Evolutionary conservation across 2,888 invertebrate species (phyloP), one percentile per base, ranked within the genome.

Genomic region (Steinernema scapterisci): DNA sequence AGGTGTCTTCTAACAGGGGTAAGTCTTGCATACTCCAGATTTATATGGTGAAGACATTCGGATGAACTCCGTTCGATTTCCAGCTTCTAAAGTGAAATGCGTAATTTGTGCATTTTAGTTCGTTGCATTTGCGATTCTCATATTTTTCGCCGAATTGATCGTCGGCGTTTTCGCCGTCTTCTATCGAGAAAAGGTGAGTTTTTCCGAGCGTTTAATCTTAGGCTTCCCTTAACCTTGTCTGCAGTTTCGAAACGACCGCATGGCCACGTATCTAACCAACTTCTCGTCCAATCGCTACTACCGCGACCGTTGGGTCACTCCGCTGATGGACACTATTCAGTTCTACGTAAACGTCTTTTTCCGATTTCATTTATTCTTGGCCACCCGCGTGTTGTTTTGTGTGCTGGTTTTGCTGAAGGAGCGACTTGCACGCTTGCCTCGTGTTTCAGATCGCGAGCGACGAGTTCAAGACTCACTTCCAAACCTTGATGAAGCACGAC

Each of bases 321-420:
- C 85, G 6, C 77, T 87, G n/a, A 75, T 87, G 79, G 87, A 87
- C 75, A 83, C 83, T 19, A 80, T 88, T 11, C 87, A 87, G 73
- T 88, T 85, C 73, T 87, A 87, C 79, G 87, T 87, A 78, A 81
- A 84, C 79, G 19, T 5, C 9, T 3, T 38, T 38, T 38, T 46
- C 13, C 0, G 13, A 19, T 11, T 71, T 31, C 31, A n/a, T n/a
- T n/a, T 2, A 44, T 16, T 38, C 5, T 38, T 43, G 45, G 70
- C 70, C 45, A 44, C 70, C 46, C 45, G 70, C 70, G 46, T 19
- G 44, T 7, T 25, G 9, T 44, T 11, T 63, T 44, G n/a, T 43
- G 56, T 19, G n/a, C 5, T 43, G 21, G 48, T 56, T 45, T 19
- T 72, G 27, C 9, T 3, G 56, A 5, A 25, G 9, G 16, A 38